phyloP scores from a whole-genome alignment of 1,140 invertebrate species.

The Zaprionus gabonicus region DNA sequence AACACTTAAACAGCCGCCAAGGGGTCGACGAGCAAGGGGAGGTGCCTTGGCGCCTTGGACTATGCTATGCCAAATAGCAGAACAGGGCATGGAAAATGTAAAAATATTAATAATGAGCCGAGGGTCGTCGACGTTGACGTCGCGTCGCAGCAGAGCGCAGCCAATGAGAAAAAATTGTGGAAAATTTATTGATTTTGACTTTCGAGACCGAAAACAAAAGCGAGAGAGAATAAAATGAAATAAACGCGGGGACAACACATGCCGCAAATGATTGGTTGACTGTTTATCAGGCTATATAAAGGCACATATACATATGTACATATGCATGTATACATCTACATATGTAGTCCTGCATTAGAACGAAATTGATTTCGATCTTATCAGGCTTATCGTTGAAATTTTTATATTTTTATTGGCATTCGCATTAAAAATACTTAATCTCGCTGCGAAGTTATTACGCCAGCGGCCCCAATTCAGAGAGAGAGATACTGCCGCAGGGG shows the following conservation, averaged over 20 bases:
- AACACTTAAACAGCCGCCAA: slow-evolving; percentile 73
- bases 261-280: slow-evolving; percentile 41
- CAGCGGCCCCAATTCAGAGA: slow-evolving; percentile 30
- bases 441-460: slow-evolving; percentile 68
- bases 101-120: slow-evolving; percentile 71
- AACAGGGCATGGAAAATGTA: slow-evolving; percentile 71
- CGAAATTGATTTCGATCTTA: slow-evolving; percentile 80
- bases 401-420: slow-evolving; percentile 78
- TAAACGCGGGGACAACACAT: slow-evolving; percentile 36
- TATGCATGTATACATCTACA: slow-evolving; percentile 10
- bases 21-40: slow-evolving; percentile 13
- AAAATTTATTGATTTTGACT: slow-evolving; percentile 61
- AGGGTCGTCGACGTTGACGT: slow-evolving; percentile 24
- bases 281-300: slow-evolving; percentile 34
- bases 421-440: slow-evolving; percentile 83
- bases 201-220: slow-evolving; percentile 21
- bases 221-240: slow-evolving; percentile 28
- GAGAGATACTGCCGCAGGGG: not conserved
- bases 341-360: slow-evolving; percentile 45
- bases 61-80: slow-evolving; percentile 65
- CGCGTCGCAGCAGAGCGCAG: slow-evolving; percentile 20
- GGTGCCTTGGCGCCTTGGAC: slow-evolving; percentile 29
- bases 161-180: slow-evolving; percentile 43
- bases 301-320: not conserved
- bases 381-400: slow-evolving; percentile 78